Base-by-base conservation (phyloP, 2,113 vertebrate species). In the Cyphomyrus plagiostoma region DNA sequence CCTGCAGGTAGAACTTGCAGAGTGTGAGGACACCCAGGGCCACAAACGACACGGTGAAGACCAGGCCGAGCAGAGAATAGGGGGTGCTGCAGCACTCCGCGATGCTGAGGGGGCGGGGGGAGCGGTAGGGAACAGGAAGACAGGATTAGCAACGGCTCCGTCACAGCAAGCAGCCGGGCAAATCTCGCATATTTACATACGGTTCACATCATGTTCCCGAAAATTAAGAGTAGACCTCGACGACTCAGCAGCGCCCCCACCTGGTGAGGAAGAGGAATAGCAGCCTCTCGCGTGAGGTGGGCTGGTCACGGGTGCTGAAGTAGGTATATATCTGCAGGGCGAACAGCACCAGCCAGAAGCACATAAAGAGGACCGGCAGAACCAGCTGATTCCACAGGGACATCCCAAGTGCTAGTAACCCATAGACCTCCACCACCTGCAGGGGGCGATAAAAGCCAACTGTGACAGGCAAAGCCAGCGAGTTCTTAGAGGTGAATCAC, bases 1-100 rank as follows among this genome's bases (percentile, higher is more conserved):
- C 98, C 91, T 99, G 98, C 92, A 99, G 94, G 95, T 99, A 99
- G 93, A 99, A 99, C 95, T 99, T 99, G 97, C 98, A 99, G 92
- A 99, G 97, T 0, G 98, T 99, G 91, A 99, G 95, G 91, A 99
- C 98, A 49, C 98, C 98, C 95, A 99, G 93, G 45, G 98, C 98
- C 53, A 99, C 96, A 89, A 99, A 99, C 42, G 98, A 99, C 86
- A 99, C 98, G 0, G 98, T 99, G 93, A 99, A 99, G 87, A 99
- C 98, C 94, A 99, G 94, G 23, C 98, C 98, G 95, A 99, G 94
- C 88, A 99, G 96, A 0, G 98, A 99, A 90, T 99, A 99, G 0
- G 98, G 98, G 26, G 98, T 98, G 93, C 98, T 99, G 91, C 98
- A 99, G 95, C 98, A 99, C 94, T 99, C 98, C 5, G 98, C 98